Evolutionary conservation across 2,888 invertebrate genomes (phyloP).

Genomic region (Sturmia bella): DNA sequence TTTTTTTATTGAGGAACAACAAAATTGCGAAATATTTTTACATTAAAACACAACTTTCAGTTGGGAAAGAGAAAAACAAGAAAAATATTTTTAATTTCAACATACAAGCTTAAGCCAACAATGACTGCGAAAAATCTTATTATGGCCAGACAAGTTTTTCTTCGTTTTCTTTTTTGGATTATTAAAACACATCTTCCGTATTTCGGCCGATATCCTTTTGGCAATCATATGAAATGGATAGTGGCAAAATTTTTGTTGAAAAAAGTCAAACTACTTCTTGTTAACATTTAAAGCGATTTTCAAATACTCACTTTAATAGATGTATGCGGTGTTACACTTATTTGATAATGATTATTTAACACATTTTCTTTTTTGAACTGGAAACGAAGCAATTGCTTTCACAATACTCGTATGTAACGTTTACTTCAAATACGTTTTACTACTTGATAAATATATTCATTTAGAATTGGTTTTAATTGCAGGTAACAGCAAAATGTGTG

Average conservation of each 20-base stretch:
- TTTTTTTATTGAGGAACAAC: slow-evolving; percentile 47
- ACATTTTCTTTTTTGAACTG: neutral
- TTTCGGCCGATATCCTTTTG: slow-evolving; percentile 56
- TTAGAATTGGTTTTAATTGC: too few relatives aligned
- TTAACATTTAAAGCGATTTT: neutral
- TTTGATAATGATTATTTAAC: slow-evolving; percentile 14
- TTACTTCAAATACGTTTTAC: too few relatives aligned
- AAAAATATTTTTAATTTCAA: slow-evolving; percentile 28
- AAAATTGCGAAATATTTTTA: slow-evolving; percentile 49
- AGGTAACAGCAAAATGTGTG: too few relatives aligned
- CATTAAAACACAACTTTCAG: slow-evolving; percentile 25
- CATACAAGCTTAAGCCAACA: slow-evolving; percentile 2
- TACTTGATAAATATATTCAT: too few relatives aligned
- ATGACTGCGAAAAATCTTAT: neutral
- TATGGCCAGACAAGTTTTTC: slow-evolving; percentile 44
- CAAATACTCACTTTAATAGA: neutral
- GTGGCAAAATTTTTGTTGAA: neutral
- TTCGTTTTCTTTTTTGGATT: slow-evolving; percentile 5
- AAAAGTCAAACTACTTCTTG: slow-evolving; percentile 30
- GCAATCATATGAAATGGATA: slow-evolving; percentile 21
- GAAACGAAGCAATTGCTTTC: too few relatives aligned
- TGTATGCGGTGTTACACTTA: slow-evolving; percentile 12
- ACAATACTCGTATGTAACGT: too few relatives aligned
- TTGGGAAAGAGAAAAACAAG: slow-evolving; percentile 14
- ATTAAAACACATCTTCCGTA: slow-evolving; percentile 57